Evolutionary conservation across 2,797 vertebrate species (phyloP), one percentile per base, ranked within the genome.

Genomic region (Hippoglossus hippoglossus): DNA sequence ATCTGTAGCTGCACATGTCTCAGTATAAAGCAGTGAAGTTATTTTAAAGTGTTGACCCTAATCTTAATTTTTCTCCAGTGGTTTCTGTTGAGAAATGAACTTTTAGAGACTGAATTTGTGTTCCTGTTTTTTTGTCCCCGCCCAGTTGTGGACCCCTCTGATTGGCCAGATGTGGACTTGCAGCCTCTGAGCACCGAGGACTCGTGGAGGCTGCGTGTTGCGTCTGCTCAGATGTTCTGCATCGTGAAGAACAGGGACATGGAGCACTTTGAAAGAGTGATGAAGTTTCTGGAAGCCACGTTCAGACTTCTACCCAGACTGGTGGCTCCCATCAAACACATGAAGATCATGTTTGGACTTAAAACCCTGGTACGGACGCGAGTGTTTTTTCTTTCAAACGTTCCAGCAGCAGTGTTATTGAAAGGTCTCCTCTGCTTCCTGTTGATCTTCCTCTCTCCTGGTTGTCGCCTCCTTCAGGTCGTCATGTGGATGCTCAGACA

Each of bases 261-360:
- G 26, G 24, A 75, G 50, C 82, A 72, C 47, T 94, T 91, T 74
- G 91, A 92, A 57, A 83, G 62, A 57, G 91, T 53, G 18, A 41
- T 89, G 55, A 22, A 31, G 25, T 91, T 94, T 46, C 52, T 95
- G 69, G 88, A 94, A 7, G 57, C 63, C 19, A 89, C 71, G 0
- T 57, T 89, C 77, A 68, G 24, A 12, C 87, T 94, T 22, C 61
- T 91, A 1, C 94, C 94, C 54, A 36, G 34, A 22, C 85, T 95
- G 26, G 92, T 94, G 7, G 6, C 87, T 4, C 71, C 91, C 57
- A 92, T 95, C 62, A 94, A 93, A 85, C 94, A 95, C 85, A 94
- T 95, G 94, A 95, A 95, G 85, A 90, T 95, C 71, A 36, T 92
- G 69, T 95, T 94, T 70, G 94, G 94, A 46, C 85, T 95, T 5